phyloP scores from a whole-genome alignment of 1,140 invertebrate species.

The Cecropterus lyciades region DNA sequence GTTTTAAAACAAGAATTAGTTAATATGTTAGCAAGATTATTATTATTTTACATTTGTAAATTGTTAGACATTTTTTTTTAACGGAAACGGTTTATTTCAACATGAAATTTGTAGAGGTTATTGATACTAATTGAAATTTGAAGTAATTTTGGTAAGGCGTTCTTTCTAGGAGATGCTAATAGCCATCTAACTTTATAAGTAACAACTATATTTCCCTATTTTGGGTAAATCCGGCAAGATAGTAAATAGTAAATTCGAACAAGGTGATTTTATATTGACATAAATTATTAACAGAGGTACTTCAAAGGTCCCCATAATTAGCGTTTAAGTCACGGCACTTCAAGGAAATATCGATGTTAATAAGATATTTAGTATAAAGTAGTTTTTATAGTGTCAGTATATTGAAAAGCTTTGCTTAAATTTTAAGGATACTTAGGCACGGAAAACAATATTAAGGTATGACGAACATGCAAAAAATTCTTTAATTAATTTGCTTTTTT shows the following conservation, averaged over 20 bases:
- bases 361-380: neutral
- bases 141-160: no score
- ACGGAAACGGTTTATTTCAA: no score
- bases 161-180: neutral
- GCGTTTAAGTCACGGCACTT: neutral
- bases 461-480: no score
- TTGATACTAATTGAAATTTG: no score
- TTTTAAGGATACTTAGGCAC: neutral
- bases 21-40: no score
- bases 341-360: neutral
- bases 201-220: neutral
- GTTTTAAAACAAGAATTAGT: neutral
- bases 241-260: neutral
- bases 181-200: neutral
- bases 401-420: neutral
- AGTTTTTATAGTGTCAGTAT: neutral
- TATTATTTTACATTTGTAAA: no score
- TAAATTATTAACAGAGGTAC: conserved; percentile 6
- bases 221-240: conserved; percentile 2
- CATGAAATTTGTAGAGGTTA: no score
- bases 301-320: conserved; percentile 8
- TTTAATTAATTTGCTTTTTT: no score
- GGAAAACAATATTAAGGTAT: no score
- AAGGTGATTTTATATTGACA: conserved; percentile 14
- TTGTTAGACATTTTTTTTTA: no score